Evolutionary conservation across 2,888 invertebrate genomes (phyloP), one percentile per base, ranked within the genome.

Genomic region (Aporophyla nigra): DNA sequence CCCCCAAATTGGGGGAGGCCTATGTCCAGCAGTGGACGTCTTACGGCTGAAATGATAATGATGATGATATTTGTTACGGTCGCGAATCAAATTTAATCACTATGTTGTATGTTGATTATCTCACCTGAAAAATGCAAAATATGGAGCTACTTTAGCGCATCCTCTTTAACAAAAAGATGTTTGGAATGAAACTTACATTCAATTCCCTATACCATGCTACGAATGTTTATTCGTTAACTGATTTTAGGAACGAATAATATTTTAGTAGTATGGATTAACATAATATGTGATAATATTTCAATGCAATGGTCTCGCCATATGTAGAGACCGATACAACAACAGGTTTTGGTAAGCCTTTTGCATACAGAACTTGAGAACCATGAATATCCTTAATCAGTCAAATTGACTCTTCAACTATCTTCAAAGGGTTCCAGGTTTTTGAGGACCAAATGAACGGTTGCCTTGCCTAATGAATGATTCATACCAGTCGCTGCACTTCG

Each of bases 381-480:
- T 27, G n/a, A 51, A 58, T 58, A 43, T 33, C 10, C 16, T 51
- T 10, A 75, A 33, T 74, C 16, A 63, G 33, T n/a, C 40, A 24
- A 62, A 76, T n/a, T 59, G 24, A 61, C 24, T 54, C 40, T 74
- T 40, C 61, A 66, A 51, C 27, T 56, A 51, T 19, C 63, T 14
- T 58, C 54, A 56, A 63, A n/a, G n/a, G 19, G 6, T 59, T 71
- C 58, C 24, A 65, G 53, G 24, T 72, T 75, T 78, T 72, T 62
- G 53, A 74, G 27, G 46, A 68, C 59, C 40, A 76, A 84, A 78
- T 77, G 73, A 84, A 70, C 75, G 79, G 67, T 54, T 65, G 54
- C 53, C 70, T 53, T 69, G 65, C 27, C 71, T 73, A 87, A 86
- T 87, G 76, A 85, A 84, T 74, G 69, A 86, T 80, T 86, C 78